Evolutionary conservation across 2,113 vertebrate genomes (phyloP).

Genomic region (Erythrocercus mccallii): DNA sequence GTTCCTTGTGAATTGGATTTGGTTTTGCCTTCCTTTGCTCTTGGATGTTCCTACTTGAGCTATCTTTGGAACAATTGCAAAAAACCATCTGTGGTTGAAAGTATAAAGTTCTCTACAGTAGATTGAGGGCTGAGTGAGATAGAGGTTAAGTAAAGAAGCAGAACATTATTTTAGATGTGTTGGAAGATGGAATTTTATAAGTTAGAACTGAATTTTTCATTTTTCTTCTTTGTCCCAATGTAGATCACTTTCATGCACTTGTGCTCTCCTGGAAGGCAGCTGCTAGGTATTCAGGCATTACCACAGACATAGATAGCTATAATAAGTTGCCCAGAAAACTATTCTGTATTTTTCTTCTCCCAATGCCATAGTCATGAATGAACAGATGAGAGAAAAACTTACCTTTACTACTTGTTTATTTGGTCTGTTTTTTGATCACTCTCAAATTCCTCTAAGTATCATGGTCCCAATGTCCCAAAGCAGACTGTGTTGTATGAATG

Average conservation of each 20-base stretch:
- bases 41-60: not conserved
- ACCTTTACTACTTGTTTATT: not conserved
- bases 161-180: not conserved
- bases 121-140: not conserved
- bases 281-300: not conserved
- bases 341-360: not conserved
- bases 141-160: not conserved
- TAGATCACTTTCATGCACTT: not conserved
- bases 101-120: not conserved
- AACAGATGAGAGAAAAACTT: not conserved
- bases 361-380: not conserved
- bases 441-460: not conserved
- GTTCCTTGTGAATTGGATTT: not conserved
- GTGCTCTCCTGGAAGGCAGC: not conserved
- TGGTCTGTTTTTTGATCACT: not conserved
- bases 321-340: not conserved
- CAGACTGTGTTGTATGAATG: not conserved
- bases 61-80: not conserved
- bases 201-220: not conserved
- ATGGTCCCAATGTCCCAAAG: not conserved
- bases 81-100: fast-evolving
- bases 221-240: not conserved
- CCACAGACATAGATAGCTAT: not conserved
- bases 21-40: not conserved
- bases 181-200: not conserved